Evolutionary conservation across 2,113 vertebrate species (phyloP).

Genomic region (Lophotis ruficrista): DNA sequence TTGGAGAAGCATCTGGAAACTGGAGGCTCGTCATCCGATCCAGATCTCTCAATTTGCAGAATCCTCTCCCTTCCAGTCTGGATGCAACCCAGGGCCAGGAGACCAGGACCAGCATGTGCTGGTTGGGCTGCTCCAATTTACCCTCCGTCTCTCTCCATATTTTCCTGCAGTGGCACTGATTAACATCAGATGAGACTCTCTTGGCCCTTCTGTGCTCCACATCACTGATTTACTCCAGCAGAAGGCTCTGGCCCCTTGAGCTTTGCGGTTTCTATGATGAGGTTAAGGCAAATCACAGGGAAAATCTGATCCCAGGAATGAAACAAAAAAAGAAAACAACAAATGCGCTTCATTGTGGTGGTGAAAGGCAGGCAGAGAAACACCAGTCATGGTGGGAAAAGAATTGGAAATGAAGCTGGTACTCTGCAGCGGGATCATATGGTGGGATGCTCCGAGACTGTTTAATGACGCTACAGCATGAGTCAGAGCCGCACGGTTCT

Average conservation of each 20-base stretch:
- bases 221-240: neutral
- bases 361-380: neutral
- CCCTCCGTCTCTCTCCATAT: neutral
- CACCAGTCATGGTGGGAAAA: neutral
- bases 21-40: neutral
- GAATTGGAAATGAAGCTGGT: neutral
- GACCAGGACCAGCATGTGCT: neutral
- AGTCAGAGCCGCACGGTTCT: accelerated
- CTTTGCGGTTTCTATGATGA: constrained; percentile 31
- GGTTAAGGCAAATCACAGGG: neutral
- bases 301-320: constrained; percentile 4
- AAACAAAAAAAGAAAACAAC: neutral
- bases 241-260: neutral
- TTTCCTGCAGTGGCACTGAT: neutral
- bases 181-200: neutral
- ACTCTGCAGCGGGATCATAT: neutral
- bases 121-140: neutral
- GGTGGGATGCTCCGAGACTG: neutral
- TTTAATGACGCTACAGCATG: neutral
- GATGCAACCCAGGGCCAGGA: neutral
- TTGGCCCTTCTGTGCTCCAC: neutral
- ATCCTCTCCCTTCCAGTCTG: neutral
- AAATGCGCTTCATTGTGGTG: neutral
- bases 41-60: neutral
- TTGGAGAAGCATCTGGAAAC: neutral